Evolutionary conservation across 1,140 invertebrate species (phyloP), one percentile per base, ranked within the genome.

Genomic region (Leptoteleia sp.): DNA sequence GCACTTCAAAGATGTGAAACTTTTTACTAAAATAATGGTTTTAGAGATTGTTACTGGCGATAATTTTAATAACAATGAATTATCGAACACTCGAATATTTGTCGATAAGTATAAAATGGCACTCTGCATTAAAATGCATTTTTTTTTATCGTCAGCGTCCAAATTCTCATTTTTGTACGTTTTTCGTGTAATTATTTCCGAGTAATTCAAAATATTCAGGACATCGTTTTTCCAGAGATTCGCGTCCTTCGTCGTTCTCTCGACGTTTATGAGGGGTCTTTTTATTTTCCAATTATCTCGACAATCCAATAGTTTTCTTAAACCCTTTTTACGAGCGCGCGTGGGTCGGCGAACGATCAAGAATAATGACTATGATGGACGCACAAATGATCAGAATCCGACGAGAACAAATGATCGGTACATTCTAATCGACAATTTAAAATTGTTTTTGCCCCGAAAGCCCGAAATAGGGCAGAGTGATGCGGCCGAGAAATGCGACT

Each of bases 351-450:
- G 59, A 81, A 84, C 81, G 81, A 83, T 68, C 67, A 54, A 68
- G 75, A 81, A 79, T 84, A 86, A 84, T 81, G 59, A 64, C 50
- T 57, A 12, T 42, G 50, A 48, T 40, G 77, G 76, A 81, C 79
- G 81, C 73, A 54, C 83, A 83, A 83, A 84, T 84, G 82, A 86
- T 84, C 62, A 48, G 33, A 43, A 50, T 43, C 73, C 52, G 75
- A 55, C 70, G 27, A 50, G 48, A 67, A 80, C 17, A 57, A 65
- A 64, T 59, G 38, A 73, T 65, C 68, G 70, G 61, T 59, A 59
- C 70, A 55, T 73, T 52, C 57, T 68, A 73, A 76, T 62, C 73
- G 42, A 33, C 37, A 57, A 65, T 65, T 75, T 65, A 42, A 73
- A 65, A 59, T 59, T 15, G 22, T 65, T 65, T 55, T 61, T 52